phyloP scores from a whole-genome alignment of 2,113 vertebrate species.

The Periophthalmus modestus region DNA sequence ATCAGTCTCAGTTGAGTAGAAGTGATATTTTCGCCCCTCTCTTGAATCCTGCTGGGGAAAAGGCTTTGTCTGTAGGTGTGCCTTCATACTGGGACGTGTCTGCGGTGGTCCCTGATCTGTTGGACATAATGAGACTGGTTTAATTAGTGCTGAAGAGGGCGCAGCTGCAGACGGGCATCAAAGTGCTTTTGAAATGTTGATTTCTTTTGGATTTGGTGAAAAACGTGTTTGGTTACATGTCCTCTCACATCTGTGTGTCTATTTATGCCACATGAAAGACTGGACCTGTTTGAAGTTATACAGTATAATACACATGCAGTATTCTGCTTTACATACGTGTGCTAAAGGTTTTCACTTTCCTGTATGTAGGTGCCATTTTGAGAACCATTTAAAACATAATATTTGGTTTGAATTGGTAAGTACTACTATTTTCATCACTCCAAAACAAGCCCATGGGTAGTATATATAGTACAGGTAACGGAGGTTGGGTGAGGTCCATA shows the following conservation, averaged over 20 bases:
- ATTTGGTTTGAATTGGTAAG: too few species aligned
- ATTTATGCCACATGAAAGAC: background rate
- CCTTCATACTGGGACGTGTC: conserved; percentile 43
- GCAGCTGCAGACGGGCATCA: conserved; percentile 66
- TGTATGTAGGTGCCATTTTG: too few species aligned
- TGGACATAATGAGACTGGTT: conserved; percentile 58
- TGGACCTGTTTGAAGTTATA: background rate
- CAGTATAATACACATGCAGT: background rate
- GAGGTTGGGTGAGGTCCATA: too few species aligned
- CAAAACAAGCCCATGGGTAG: too few species aligned
- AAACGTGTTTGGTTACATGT: conserved; percentile 16
- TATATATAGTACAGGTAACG: too few species aligned
- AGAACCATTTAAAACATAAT: too few species aligned
- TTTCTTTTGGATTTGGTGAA: conserved; percentile 53
- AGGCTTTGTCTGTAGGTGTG: conserved; percentile 30
- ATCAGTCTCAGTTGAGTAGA: too few species aligned
- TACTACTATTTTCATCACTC: too few species aligned
- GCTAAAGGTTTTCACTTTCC: too few species aligned
- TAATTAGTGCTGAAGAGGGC: conserved; percentile 57
- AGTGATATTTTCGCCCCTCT: too few species aligned
- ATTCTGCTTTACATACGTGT: too few species aligned
- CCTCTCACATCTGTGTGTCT: conserved; percentile 27
- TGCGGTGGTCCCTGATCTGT: conserved; percentile 32
- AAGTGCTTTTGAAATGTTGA: conserved; percentile 74
- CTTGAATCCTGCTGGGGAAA: too few species aligned